Percentiles rank a stretch among this genome's conserved stretches.
These are phyloP conservation scores for Darevskia mixta DNA, from an alignment of 2,797 vertebrate genomes.

Conservation along the genomic window DNA sequence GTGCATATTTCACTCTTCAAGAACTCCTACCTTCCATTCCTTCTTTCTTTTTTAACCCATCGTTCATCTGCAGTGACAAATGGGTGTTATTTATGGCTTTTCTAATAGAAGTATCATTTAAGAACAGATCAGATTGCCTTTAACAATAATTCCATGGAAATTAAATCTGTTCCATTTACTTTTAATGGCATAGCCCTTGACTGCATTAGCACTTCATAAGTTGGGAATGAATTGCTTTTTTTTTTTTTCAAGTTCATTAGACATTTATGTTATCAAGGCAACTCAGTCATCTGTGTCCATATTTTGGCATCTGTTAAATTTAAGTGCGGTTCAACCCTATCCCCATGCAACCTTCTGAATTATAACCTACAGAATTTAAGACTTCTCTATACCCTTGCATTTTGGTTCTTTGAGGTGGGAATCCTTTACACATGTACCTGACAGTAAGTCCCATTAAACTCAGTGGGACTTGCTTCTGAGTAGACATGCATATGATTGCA, in stretches of 20 bases:
- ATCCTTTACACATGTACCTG: not conserved
- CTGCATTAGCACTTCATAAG: constrained; percentile 45
- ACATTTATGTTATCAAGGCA: constrained; percentile 54
- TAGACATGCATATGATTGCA: not conserved
- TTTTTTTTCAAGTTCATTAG: constrained; percentile 52
- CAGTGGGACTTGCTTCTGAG: not conserved
- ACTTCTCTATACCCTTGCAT: not conserved
- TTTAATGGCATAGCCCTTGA: constrained; percentile 54
- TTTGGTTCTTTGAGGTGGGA: not conserved
- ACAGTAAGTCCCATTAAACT: not conserved
- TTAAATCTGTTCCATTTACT: constrained; percentile 62
- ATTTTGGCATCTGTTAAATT: constrained; percentile 50
- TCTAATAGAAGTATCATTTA: constrained; percentile 45
- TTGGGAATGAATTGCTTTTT: constrained; percentile 41
- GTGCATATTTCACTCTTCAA: constrained; percentile 6
- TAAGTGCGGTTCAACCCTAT: not conserved
- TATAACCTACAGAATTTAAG: constrained; percentile 15
- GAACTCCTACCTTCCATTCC: not conserved
- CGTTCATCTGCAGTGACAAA: constrained; percentile 47
- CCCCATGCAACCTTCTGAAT: constrained; percentile 8
- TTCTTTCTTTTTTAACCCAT: not conserved
- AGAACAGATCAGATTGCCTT: constrained; percentile 54
- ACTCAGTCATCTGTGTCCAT: constrained; percentile 40
- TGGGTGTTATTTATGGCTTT: constrained; percentile 53
- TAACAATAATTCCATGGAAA: constrained; percentile 55